These are phyloP conservation scores for Embiotoca jacksoni DNA, from an alignment of 2,113 vertebrate species.

Conservation along the genomic window DNA sequence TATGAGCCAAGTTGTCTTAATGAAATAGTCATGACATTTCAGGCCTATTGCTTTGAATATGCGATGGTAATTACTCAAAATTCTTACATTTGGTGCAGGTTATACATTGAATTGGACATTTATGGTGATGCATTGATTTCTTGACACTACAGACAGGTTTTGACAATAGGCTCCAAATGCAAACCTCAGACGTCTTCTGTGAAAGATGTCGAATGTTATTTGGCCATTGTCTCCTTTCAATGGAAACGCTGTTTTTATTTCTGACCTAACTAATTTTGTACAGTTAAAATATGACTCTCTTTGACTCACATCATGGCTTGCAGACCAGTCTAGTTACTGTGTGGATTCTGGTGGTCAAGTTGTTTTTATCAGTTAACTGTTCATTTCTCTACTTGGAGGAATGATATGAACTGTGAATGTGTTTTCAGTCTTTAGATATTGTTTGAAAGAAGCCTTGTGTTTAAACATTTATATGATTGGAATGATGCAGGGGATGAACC, in stretches of 20 bases:
- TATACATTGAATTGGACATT: conserved; percentile 1
- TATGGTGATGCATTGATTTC: not conserved
- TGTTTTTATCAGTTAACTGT: conserved; percentile 50
- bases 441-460: conserved; percentile 52
- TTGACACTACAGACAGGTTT: conserved; percentile 31
- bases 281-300: conserved; percentile 26
- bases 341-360: conserved; percentile 45
- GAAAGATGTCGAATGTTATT: conserved; percentile 22
- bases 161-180: conserved; percentile 3
- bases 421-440: conserved; percentile 52
- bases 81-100: conserved; percentile 17
- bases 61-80: not conserved
- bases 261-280: conserved; percentile 49
- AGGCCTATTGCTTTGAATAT: conserved; percentile 7
- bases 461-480: conserved; percentile 34
- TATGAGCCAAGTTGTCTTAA: conserved; percentile 36
- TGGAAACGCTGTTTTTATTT: not conserved
- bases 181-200: conserved; percentile 28
- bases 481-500: conserved; percentile 46
- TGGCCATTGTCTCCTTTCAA: conserved; percentile 26
- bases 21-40: conserved; percentile 18
- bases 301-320: conserved; percentile 29
- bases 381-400: conserved; percentile 50
- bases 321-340: conserved; percentile 30
- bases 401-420: conserved; percentile 73